Evolutionary conservation across 2,888 invertebrate species (phyloP).

Genomic region (Alviniconcha strummeri): DNA sequence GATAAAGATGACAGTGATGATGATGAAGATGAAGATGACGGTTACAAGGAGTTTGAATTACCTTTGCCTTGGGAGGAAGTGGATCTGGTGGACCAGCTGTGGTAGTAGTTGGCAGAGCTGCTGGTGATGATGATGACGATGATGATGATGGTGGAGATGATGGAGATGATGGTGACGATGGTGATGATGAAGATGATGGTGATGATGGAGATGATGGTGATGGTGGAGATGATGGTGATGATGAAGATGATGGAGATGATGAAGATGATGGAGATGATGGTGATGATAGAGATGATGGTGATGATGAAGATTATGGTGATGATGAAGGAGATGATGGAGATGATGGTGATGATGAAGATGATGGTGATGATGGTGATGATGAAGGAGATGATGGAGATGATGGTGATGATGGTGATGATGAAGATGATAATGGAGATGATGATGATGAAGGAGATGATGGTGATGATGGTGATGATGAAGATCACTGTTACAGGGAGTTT

Average conservation of each 20-base stretch:
- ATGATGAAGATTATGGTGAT: too few relatives aligned
- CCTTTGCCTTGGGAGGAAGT: constrained; percentile 71
- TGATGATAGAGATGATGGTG: too few relatives aligned
- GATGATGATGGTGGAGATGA: not conserved
- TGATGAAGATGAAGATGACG: too few relatives aligned
- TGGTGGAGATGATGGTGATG: constrained; percentile 6
- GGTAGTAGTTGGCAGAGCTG: constrained; percentile 70
- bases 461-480: too few relatives aligned
- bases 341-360: not conserved
- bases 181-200: too few relatives aligned
- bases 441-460: too few relatives aligned
- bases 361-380: constrained; percentile 6
- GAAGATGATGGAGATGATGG: too few relatives aligned
- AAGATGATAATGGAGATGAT: constrained; percentile 15
- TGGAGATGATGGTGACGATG: too few relatives aligned
- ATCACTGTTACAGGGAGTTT: constrained; percentile 67
- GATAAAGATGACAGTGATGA: too few relatives aligned
- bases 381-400: too few relatives aligned
- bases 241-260: not conserved
- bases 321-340: too few relatives aligned
- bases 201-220: too few relatives aligned
- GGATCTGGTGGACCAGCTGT: constrained; percentile 68
- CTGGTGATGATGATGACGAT: constrained; percentile 44
- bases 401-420: constrained; percentile 1
- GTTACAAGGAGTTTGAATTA: constrained; percentile 68